Base-by-base conservation (phyloP, 1,140 invertebrate genomes). In the Fragariocoptes setiger region DNA sequence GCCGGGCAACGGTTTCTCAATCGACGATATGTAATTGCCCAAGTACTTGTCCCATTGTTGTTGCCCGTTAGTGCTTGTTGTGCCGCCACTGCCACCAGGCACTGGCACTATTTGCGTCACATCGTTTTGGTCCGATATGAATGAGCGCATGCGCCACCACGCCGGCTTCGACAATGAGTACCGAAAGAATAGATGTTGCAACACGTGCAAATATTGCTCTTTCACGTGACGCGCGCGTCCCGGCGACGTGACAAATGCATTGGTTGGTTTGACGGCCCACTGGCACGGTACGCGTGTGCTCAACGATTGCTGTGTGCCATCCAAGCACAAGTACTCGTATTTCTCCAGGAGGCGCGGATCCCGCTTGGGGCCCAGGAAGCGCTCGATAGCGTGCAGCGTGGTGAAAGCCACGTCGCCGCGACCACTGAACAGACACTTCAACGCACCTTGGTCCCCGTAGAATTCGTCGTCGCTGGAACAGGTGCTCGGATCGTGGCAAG, bases 351-450 rank as follows among this genome's bases (percentile, higher is more conserved):
- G 25, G 4, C 20, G 22, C 18, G 44, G 42, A 66, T 60, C 60
- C 60, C 46, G 39, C 38, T 48, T 37, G 12, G 35, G 18, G 5
- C 41, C 67, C 58, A 74, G 74, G 39, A 51, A 54, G 50, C 70
- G 67, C 44, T 67, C 64, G 1, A 79, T 70, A 42, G 64, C 76
- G 44, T 74, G 70, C 42, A 78, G 68, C 54, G 77, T 76, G 2
- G 76, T 72, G 57, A 77, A 83, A 2, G 76, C 77, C 1, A 83
- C 65, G 43, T 83, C 66, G 1, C 76, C 78, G 1, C 66, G 66
- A 35, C 73, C 70, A 42, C 74, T 67, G 5, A 70, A 66, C 35
- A 86, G 51, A 56, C 79, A 86, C 14, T 70, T 59, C 16, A 83
- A 61, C 3, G 76, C 73, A 0, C 79, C 78, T 37, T 76, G 69